Percentiles rank a stretch among this genome's conserved stretches.
Conservation (phyloP, 2,113 vertebrate genomes). For the Boulengeromyrus knoepffleri region DNA sequence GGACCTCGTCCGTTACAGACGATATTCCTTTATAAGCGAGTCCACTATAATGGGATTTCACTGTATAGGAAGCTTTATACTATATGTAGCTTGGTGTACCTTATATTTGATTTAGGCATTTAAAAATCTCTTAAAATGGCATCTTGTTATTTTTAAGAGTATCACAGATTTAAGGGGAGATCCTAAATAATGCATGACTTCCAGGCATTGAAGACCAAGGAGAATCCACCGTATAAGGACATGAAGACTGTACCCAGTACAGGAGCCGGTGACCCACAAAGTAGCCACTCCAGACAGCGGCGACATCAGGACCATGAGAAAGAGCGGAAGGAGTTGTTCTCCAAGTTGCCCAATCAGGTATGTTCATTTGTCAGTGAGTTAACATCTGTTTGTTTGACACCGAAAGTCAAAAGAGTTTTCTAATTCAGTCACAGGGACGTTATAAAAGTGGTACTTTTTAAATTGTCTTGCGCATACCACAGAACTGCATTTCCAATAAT, state of each 20-base stretch:
- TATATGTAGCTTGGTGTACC: neutral
- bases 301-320: conserved; percentile 86
- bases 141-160: neutral
- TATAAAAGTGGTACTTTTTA: neutral
- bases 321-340: conserved; percentile 83
- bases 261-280: conserved; percentile 45
- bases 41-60: too few species aligned
- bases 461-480: neutral
- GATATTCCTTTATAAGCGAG: too few species aligned
- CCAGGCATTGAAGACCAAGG: conserved; percentile 74
- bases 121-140: neutral
- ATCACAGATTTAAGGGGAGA: neutral
- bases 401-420: neutral
- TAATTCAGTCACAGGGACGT: neutral
- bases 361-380: neutral
- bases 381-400: neutral
- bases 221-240: conserved; percentile 60
- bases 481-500: neutral
- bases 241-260: conserved; percentile 55
- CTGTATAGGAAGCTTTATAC: neutral
- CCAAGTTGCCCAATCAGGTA: conserved; percentile 72
- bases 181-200: conserved; percentile 23
- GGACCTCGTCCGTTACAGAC: too few species aligned
- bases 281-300: conserved; percentile 66
- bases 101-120: neutral